Conservation (phyloP, 2,797 vertebrate species). For the Lacerta viridis region DNA sequence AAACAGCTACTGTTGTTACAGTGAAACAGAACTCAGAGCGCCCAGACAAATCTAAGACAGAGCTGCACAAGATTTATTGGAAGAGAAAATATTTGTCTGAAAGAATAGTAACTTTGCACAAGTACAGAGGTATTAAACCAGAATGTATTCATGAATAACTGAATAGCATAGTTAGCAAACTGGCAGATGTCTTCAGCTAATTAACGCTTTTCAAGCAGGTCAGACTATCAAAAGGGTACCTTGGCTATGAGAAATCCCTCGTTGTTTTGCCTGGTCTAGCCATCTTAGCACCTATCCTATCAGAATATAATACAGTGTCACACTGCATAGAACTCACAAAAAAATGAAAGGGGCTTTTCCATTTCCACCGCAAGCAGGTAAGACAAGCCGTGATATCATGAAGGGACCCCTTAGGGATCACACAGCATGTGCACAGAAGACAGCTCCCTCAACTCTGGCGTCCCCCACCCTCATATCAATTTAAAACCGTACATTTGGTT, state of each 20-base stretch:
- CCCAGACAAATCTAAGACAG: background rate
- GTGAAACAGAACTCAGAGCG: background rate
- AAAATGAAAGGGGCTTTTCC: accelerated
- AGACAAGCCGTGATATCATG: accelerated
- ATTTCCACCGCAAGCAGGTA: accelerated
- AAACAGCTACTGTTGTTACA: background rate
- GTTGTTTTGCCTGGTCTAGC: background rate
- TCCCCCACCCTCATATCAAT: accelerated
- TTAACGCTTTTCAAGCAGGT: background rate
- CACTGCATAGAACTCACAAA: background rate
- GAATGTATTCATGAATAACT: constrained; percentile 18
- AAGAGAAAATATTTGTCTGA: constrained; percentile 13
- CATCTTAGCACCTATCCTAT: background rate
- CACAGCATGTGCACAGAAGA: accelerated
- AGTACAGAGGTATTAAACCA: background rate
- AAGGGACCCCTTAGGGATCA: accelerated
- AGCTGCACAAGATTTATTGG: background rate
- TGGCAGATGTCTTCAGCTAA: background rate
- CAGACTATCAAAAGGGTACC: background rate
- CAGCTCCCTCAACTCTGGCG: background rate
- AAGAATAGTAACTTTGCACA: background rate
- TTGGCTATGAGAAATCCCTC: accelerated
- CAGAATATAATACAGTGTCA: background rate
- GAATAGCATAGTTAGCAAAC: constrained; percentile 15
- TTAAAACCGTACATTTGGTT: accelerated